Percentiles rank a stretch among this genome's conserved stretches.
phyloP scores from a whole-genome alignment of 2,113 vertebrate species.

The Lamprologus lemairii region DNA sequence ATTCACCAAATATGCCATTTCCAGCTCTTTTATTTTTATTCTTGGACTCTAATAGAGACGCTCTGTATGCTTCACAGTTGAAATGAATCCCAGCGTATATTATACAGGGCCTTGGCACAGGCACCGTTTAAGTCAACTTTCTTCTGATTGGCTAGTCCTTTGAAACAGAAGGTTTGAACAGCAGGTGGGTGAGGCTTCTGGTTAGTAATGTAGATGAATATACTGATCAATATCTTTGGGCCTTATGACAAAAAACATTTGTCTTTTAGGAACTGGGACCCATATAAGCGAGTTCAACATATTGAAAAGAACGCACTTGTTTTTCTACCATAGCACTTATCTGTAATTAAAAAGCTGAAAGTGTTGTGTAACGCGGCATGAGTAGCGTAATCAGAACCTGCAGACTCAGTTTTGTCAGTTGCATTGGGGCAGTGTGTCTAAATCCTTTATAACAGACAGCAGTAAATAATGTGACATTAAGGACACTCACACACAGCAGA shows the following conservation, averaged over 20 bases:
- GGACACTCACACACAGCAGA: slow-evolving; percentile 82
- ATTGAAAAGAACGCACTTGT: background rate
- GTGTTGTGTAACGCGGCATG: accelerated
- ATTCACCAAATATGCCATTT: background rate
- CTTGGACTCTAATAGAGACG: background rate
- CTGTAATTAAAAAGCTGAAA: background rate
- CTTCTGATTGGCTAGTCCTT: background rate
- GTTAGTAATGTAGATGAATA: background rate
- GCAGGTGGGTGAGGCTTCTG: background rate
- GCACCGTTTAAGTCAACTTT: background rate
- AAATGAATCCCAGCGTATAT: background rate
- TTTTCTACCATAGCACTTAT: background rate
- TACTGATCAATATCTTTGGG: background rate
- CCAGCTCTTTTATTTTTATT: background rate
- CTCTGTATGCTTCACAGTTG: background rate
- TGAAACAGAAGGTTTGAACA: background rate
- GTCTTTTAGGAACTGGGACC: background rate
- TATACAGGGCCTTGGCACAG: background rate
- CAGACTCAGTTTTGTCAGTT: background rate
- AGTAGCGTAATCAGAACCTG: background rate
- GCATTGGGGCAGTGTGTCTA: background rate
- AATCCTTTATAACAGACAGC: background rate
- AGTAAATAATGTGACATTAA: background rate
- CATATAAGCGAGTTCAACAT: background rate
- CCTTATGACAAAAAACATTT: background rate